Evolutionary conservation across 2,888 invertebrate species (phyloP), one percentile per base, ranked within the genome.

Genomic region (Microplitis manilae): DNA sequence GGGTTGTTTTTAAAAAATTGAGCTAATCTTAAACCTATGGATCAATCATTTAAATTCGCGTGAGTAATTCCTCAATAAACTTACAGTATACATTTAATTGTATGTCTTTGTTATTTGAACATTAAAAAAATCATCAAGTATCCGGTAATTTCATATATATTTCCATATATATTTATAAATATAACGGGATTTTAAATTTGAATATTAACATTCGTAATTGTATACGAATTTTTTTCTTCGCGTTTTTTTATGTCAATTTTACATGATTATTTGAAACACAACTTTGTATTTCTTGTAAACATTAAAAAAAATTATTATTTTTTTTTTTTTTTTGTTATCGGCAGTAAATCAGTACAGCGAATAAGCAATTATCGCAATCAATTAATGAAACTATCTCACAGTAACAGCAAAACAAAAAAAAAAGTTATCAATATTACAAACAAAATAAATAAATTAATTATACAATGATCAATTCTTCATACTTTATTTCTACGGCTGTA

Each of bases 401-500:
- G 50, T 41, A 6, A 74, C 2, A 17, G 6, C 20, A 62, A 20
- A 65, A 30, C 20, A 30, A 30, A 70, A 69, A 67, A 71, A 71
- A 74, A 74, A 61, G 15, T 61, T 61, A 38, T 70, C 60, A 68
- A 72, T 74, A 76, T 71, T 50, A 50, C 13, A 73, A 70, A 77
- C 81, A 80, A 82, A 79, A 83, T 83, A 83, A 86, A 84, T 84
- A 84, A 86, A 84, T 84, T 84, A 84, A 84, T 85, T 81, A 83
- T 74, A 50, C 50, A 50, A 81, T 74, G 75, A 81, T 76, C 82
- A 84, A 77, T 83, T 78, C 75, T 80, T 88, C 83, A 89, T 80
- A 85, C 83, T 85, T 89, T 90, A 81, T 84, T 87, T 80, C 88
- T 89, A 78, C 87, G 87, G 76, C 89, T 94, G 86, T 97, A 98